Percentiles rank a stretch among this genome's conserved stretches.
Evolutionary conservation across 2,797 vertebrate genomes (phyloP).

Genomic region (Danionella dracula): DNA sequence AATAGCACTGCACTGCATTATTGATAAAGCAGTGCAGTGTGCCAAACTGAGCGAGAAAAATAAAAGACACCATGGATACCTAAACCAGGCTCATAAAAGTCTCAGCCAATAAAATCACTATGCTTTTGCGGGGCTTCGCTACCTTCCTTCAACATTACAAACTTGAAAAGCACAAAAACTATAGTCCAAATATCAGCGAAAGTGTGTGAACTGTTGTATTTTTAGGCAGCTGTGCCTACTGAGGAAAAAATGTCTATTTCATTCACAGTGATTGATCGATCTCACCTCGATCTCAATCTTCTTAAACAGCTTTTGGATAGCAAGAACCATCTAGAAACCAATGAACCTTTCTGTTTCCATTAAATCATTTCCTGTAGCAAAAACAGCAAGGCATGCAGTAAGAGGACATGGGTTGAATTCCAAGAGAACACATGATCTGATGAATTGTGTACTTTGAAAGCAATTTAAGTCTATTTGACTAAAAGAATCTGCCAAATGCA

Average conservation of each 20-base stretch:
- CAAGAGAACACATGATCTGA: not conserved
- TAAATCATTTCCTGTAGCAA: not conserved
- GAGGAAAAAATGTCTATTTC: not conserved
- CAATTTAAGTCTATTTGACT: slow-evolving; percentile 1
- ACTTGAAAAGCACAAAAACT: not conserved
- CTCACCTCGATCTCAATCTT: slow-evolving; percentile 1
- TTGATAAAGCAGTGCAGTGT: slow-evolving; percentile 16
- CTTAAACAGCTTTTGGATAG: slow-evolving; percentile 5
- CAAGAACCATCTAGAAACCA: slow-evolving; percentile 11
- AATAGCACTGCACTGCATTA: slow-evolving; percentile 25
- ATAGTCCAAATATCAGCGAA: not conserved
- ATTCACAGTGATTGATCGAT: not conserved
- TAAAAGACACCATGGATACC: slow-evolving; percentile 16
- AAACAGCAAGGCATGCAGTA: not conserved
- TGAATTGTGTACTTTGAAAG: not conserved
- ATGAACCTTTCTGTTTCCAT: slow-evolving; percentile 16
- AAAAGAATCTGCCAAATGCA: slow-evolving; percentile 1
- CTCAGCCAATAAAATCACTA: not conserved
- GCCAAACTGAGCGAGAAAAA: slow-evolving; percentile 25
- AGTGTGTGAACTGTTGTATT: not conserved
- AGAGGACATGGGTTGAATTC: not conserved
- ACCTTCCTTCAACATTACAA: not conserved
- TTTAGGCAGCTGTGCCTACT: not conserved
- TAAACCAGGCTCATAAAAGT: slow-evolving; percentile 11
- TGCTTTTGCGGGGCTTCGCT: not conserved